phyloP scores from a whole-genome alignment of 2,113 vertebrate genomes.

The Amazona vittata region DNA sequence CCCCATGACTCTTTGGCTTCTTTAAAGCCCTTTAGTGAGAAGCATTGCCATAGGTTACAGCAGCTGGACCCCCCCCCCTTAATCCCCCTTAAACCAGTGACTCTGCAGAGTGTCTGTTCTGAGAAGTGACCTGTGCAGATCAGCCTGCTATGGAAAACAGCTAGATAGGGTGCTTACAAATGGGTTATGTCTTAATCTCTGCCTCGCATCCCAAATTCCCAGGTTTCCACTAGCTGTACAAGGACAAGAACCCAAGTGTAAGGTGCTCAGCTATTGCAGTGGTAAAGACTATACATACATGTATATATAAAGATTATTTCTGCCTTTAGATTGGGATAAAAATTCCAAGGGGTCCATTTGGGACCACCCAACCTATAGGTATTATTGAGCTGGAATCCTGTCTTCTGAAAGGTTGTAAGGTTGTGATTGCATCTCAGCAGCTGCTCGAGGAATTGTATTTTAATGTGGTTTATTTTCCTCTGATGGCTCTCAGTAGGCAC shows the following conservation, averaged over 20 bases:
- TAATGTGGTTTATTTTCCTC: constrained; percentile 57
- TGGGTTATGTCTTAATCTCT: neutral
- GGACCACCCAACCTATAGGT: constrained; percentile 22
- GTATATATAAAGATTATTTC: constrained; percentile 2
- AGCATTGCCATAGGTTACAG: accelerated
- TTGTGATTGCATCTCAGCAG: constrained; percentile 3
- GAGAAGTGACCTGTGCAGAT: neutral
- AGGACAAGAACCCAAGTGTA: neutral
- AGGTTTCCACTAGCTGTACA: accelerated
- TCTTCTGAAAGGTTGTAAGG: constrained; percentile 43
- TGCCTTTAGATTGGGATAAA: constrained; percentile 3
- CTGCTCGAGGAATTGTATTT: constrained; percentile 44
- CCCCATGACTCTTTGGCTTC: neutral
- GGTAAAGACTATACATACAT: neutral
- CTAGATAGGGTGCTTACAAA: neutral
- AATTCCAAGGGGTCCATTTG: constrained; percentile 2
- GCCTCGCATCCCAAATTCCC: neutral
- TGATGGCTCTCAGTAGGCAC: neutral
- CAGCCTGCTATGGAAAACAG: neutral
- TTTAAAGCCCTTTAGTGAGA: neutral
- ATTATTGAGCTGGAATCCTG: constrained; percentile 24
- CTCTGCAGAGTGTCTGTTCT: neutral
- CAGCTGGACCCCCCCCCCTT: neutral
- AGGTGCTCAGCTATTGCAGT: neutral
- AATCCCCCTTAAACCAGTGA: neutral